phyloP scores from a whole-genome alignment of 2,113 vertebrate genomes.

The Baryphthengus martii region DNA sequence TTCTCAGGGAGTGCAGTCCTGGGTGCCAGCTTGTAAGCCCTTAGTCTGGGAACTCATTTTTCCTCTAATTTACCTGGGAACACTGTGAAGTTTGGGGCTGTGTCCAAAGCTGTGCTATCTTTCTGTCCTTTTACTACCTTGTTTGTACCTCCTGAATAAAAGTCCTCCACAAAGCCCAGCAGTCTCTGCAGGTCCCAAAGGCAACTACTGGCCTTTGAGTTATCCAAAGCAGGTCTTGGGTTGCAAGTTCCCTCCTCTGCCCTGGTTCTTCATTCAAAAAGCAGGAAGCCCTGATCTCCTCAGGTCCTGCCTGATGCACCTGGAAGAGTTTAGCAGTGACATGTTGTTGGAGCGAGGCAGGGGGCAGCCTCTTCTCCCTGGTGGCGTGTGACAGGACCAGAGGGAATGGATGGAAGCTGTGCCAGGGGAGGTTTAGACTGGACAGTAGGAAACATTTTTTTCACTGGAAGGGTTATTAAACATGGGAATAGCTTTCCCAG shows the following conservation, averaged over 20 bases:
- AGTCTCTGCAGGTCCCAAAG: background rate
- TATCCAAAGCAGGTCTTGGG: background rate
- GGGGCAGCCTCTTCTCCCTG: no score
- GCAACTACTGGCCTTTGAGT: background rate
- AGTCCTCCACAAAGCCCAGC: background rate
- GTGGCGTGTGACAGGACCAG: no score
- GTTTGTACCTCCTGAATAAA: fast-evolving
- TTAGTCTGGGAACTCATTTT: background rate
- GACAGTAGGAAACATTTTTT: no score
- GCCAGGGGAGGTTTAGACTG: no score
- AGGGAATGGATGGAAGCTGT: no score
- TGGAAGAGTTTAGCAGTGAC: background rate
- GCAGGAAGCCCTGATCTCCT: background rate
- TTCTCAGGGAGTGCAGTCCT: background rate
- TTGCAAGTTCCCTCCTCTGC: background rate
- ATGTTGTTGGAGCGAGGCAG: no score
- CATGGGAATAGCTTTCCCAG: no score
- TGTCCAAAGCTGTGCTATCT: background rate
- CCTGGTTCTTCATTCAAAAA: background rate
- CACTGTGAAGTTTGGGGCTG: background rate
- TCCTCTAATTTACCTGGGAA: background rate
- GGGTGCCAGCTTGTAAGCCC: background rate
- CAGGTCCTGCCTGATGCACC: background rate
- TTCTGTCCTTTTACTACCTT: background rate
- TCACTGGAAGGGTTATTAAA: no score